Evolutionary conservation across 2,113 vertebrate species (phyloP).

Genomic region (Neogobius melanostomus): DNA sequence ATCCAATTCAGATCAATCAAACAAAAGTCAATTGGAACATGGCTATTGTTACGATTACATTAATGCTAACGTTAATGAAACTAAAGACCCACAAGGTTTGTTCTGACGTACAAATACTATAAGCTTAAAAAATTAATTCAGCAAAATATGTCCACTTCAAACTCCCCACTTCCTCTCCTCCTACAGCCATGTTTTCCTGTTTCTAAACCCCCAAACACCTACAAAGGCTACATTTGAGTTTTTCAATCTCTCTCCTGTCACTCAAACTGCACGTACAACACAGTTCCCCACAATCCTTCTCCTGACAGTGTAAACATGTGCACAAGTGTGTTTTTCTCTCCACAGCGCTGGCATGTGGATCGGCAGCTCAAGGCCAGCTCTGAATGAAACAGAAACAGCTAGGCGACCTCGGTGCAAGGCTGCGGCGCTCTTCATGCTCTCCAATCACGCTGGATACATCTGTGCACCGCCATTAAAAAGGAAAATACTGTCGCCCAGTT

Average conservation of each 20-base stretch:
- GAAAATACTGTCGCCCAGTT: conserved; percentile 9
- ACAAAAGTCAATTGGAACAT: no score
- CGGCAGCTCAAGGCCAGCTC: conserved; percentile 58
- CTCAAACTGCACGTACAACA: background rate
- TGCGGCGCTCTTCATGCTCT: conserved; percentile 15
- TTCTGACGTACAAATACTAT: no score
- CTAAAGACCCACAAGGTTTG: no score
- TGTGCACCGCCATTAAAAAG: conserved; percentile 13
- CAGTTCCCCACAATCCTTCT: conserved; percentile 16
- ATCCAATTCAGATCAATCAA: no score
- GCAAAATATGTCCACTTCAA: background rate
- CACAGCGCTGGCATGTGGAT: conserved; percentile 19
- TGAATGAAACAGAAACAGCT: conserved; percentile 50
- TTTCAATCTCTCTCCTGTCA: conserved; percentile 1
- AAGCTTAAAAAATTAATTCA: no score
- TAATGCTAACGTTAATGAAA: no score
- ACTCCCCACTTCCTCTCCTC: background rate
- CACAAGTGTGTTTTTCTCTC: conserved; percentile 9
- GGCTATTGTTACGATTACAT: no score
- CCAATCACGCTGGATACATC: conserved; percentile 24
- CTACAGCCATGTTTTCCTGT: background rate
- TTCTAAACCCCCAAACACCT: background rate
- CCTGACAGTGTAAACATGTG: conserved; percentile 17
- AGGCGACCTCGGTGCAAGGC: conserved; percentile 50
- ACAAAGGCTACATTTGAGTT: background rate